These are phyloP conservation scores for Pagetopsis macropterus DNA, from an alignment of 2,797 vertebrate genomes.

Conservation along the genomic window DNA sequence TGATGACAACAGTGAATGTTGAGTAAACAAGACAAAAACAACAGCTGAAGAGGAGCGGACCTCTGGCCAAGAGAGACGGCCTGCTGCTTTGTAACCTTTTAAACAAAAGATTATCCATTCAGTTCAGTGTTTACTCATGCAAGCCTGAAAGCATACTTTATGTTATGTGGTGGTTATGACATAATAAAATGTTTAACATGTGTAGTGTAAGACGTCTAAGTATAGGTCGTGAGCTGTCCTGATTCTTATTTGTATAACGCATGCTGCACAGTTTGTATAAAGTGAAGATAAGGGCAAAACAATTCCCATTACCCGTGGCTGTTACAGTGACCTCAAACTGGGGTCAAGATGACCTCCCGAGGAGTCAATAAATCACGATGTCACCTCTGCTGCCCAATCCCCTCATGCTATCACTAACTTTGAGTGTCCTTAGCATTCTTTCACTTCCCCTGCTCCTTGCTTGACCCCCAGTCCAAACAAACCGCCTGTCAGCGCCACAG, in stretches of 20 bases:
- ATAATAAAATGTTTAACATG: not conserved
- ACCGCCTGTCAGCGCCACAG: slow-evolving; percentile 86
- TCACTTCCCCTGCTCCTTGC: slow-evolving; percentile 81
- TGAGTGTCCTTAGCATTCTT: slow-evolving; percentile 83
- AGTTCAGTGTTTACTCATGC: slow-evolving; percentile 12
- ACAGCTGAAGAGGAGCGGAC: slow-evolving; percentile 64
- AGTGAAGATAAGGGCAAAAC: slow-evolving; percentile 48
- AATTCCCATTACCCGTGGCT: slow-evolving; percentile 61
- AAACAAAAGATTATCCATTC: slow-evolving; percentile 18
- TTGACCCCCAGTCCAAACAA: slow-evolving; percentile 85
- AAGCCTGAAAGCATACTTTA: not conserved
- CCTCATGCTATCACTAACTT: slow-evolving; percentile 80
- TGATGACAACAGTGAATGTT: slow-evolving; percentile 85
- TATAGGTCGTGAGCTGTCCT: not conserved
- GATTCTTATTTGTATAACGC: slow-evolving; percentile 21
- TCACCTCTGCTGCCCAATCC: slow-evolving; percentile 77
- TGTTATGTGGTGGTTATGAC: not conserved
- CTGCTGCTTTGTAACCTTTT: slow-evolving; percentile 42
- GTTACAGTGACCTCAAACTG: slow-evolving; percentile 74
- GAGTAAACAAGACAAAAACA: slow-evolving; percentile 82
- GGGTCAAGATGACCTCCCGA: slow-evolving; percentile 80
- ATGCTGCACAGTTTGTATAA: slow-evolving; percentile 25
- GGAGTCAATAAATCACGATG: slow-evolving; percentile 84
- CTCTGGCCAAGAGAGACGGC: slow-evolving; percentile 30
- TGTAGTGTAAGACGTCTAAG: not conserved